Conservation (phyloP, 2,888 invertebrate species). For the Leucoma salicis region DNA sequence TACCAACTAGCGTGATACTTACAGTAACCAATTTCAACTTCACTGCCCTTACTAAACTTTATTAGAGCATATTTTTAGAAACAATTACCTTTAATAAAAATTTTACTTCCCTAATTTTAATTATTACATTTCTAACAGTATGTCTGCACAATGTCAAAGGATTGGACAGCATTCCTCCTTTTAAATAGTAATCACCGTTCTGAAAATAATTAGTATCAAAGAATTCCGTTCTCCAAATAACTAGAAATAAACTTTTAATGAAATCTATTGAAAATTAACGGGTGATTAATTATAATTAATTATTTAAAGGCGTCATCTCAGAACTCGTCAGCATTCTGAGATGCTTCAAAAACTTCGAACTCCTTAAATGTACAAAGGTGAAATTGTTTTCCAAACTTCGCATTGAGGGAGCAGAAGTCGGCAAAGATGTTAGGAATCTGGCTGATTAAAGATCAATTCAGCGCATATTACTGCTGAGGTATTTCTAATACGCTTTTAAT, state of each 20-base stretch:
- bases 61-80: no score
- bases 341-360: neutral
- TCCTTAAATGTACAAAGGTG: slow-evolving; percentile 1
- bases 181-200: neutral
- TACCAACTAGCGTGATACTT: no score
- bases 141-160: neutral
- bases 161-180: neutral
- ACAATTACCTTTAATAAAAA: no score
- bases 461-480: neutral
- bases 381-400: slow-evolving; percentile 4
- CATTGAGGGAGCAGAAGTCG: neutral
- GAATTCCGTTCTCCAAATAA: neutral
- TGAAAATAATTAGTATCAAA: neutral
- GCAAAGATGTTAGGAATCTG: neutral
- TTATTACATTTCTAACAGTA: neutral
- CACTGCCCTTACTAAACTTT: no score
- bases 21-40: no score
- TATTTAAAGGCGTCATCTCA: neutral
- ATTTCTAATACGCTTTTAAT: no score
- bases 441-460: neutral
- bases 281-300: neutral
- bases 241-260: slow-evolving; percentile 2
- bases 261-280: neutral
- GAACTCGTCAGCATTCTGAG: neutral
- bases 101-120: no score